Conservation (phyloP, 2,113 vertebrate genomes). For the Caracal caracal region DNA sequence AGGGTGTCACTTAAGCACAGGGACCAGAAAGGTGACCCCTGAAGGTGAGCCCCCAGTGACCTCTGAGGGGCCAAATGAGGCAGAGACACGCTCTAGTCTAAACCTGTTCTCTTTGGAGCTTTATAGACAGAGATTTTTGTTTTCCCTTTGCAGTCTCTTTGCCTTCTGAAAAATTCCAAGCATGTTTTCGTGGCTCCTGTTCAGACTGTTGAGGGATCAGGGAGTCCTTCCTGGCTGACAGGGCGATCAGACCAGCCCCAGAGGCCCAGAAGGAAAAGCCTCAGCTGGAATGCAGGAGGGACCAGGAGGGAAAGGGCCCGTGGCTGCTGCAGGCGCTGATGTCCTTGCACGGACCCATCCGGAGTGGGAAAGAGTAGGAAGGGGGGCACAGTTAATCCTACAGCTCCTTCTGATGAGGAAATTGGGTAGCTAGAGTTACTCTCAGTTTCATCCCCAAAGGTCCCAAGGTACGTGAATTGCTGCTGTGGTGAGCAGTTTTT, state of each 20-base stretch:
- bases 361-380: neutral
- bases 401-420: neutral
- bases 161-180: neutral
- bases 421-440: neutral
- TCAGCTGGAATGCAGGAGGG: neutral
- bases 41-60: neutral
- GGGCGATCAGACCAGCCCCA: neutral
- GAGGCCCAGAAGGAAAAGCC: neutral
- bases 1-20: neutral
- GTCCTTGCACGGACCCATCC: neutral
- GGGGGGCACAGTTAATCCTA: accelerated
- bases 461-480: neutral
- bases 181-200: neutral
- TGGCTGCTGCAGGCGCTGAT: accelerated
- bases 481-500: neutral
- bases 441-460: neutral
- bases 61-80: neutral
- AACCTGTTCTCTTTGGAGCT: neutral
- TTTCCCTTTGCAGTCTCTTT: neutral
- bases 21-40: neutral
- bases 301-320: too few relatives aligned
- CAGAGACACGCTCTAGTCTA: neutral
- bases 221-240: neutral
- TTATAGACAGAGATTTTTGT: neutral
- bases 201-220: neutral